Conservation (phyloP, 2,113 vertebrate species). For the Lophura nycthemera region DNA sequence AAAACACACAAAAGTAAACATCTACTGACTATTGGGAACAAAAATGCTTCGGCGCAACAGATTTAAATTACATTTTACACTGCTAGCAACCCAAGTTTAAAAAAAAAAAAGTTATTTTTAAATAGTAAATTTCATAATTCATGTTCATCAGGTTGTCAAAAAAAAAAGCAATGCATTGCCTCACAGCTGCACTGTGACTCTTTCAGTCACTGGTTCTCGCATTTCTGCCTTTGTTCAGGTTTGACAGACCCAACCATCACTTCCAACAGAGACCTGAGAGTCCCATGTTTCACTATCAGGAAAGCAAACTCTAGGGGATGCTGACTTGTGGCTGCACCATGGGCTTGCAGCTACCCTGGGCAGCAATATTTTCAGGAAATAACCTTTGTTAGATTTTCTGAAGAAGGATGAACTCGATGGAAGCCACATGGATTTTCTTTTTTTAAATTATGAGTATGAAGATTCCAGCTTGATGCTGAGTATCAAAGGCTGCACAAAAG, state of each 20-base stretch:
- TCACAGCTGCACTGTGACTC: constrained; percentile 50
- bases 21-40: constrained; percentile 31
- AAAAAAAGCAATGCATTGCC: constrained; percentile 12
- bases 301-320: neutral
- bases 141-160: constrained; percentile 33
- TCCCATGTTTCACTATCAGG: neutral
- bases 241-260: neutral
- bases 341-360: neutral
- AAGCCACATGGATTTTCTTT: neutral
- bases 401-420: neutral
- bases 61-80: constrained; percentile 62
- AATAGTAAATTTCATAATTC: constrained; percentile 40
- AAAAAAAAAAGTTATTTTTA: constrained; percentile 29
- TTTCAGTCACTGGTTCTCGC: constrained; percentile 10
- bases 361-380: neutral
- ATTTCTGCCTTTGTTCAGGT: constrained; percentile 20
- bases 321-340: neutral
- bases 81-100: constrained; percentile 59
- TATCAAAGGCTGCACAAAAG: neutral
- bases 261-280: neutral
- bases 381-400: neutral
- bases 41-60: constrained; percentile 59
- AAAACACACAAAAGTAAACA: constrained; percentile 71
- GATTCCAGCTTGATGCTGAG: neutral
- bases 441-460: neutral